Base-by-base conservation (phyloP, 2,113 vertebrate species). In the Haliaeetus leucogaster region DNA sequence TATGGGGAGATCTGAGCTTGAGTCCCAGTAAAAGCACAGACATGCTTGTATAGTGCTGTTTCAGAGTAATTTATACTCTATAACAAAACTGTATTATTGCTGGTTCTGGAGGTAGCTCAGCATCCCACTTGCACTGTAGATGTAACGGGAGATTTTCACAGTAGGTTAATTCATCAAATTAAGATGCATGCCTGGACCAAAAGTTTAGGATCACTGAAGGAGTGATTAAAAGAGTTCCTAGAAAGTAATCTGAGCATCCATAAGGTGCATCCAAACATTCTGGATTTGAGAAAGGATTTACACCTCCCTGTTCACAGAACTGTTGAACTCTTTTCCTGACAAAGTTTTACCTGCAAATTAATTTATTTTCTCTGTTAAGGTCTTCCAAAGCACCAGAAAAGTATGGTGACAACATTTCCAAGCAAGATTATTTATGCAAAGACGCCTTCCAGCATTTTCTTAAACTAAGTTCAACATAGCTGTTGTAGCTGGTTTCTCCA, bases 41-140 rank as follows among this genome's bases (percentile, higher is more conserved):
- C 9, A 4, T 2, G 1, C 36, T 42, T n/a, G 20, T 6, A 6
- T 5, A 13, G 26, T 7, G 16, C 67, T 32, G 12, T 9, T 56
- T 11, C 25, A 7, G 11, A 62, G 36, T 8, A 13, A 58, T 29
- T 68, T 8, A 12, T 6, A 38, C 23, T 30, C 7, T 0, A 0
- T 11, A 56, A 67, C 38, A 32, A 13, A 40, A 36, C 0, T 2
- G 8, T 8, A 8, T 19, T 7, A 13, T 1, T 66, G 38, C 38
- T 26, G 10, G 10, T 38, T 38, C 40, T 25, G 34, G 52, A 59
- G 12, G 25, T 2, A 42, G 71, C 45, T 47, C 40, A 45, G 53
- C 29, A 29, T 20, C 53, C 48, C 34, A 21, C 63, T 27, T 25
- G 23, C 16, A 48, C 0, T 42, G 52, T 2, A 47, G 63, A 42